Evolutionary conservation across 2,888 invertebrate species (phyloP).

Genomic region (Meteorus colon): DNA sequence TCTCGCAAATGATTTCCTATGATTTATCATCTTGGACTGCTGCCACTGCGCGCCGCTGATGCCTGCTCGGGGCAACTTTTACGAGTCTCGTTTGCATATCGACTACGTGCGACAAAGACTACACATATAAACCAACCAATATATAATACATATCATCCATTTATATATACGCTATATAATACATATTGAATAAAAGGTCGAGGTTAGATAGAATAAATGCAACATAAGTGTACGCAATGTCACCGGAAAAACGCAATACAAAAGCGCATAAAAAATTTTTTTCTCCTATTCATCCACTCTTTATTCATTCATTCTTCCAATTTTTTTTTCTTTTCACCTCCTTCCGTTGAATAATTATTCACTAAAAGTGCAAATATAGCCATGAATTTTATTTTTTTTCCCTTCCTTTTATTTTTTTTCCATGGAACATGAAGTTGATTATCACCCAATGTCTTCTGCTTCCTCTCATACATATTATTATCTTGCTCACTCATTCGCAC

Average conservation of each 20-base stretch:
- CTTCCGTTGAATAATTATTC: not conserved
- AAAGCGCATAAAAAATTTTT: not conserved
- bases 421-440: not conserved
- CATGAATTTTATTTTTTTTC: not conserved
- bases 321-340: not conserved
- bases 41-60: conserved; percentile 11
- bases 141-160: not conserved
- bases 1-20: conserved; percentile 48
- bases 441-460: not conserved
- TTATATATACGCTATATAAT: not conserved
- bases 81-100: conserved; percentile 51
- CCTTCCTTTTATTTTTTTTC: not conserved
- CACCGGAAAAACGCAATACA: not conserved
- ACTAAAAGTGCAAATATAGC: not conserved
- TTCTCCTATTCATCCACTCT: not conserved
- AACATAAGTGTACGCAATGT: conserved; percentile 3
- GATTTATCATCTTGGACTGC: conserved; percentile 51
- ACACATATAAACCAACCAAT: not conserved
- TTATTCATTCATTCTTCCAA: not conserved
- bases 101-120: conserved; percentile 34
- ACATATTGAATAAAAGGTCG: conserved; percentile 22
- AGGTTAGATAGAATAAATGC: not conserved
- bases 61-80: conserved; percentile 26
- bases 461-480: not conserved
- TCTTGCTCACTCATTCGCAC: not conserved